phyloP scores from a whole-genome alignment of 2,797 vertebrate species.

The Manis crassicaudata region DNA sequence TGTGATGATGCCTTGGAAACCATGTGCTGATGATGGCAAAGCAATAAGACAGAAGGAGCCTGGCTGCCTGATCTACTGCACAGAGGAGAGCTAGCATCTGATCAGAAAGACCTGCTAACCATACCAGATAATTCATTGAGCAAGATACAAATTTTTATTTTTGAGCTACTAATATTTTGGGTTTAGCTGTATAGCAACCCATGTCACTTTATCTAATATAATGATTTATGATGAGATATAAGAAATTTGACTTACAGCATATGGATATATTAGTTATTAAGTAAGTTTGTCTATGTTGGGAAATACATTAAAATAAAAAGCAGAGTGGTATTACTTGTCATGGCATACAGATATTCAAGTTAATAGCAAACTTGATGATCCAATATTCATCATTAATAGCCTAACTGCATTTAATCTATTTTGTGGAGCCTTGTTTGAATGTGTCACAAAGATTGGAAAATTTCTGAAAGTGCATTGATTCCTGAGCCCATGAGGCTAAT shows the following conservation, averaged over 20 bases:
- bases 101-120: neutral
- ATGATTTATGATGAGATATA: neutral
- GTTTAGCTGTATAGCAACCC: neutral
- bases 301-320: constrained; percentile 21
- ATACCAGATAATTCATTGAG: neutral
- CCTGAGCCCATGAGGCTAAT: neutral
- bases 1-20: neutral
- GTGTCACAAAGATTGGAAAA: neutral
- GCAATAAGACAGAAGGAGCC: neutral
- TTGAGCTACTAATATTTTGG: neutral
- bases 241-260: neutral
- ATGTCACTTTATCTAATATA: neutral
- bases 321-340: neutral
- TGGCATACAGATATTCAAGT: neutral
- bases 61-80: neutral
- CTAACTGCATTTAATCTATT: neutral
- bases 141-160: neutral
- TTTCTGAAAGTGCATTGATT: neutral
- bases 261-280: neutral
- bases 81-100: neutral
- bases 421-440: neutral
- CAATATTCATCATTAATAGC: neutral
- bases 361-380: neutral
- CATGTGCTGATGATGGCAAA: neutral
- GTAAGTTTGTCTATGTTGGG: neutral